These are phyloP conservation scores for Hyppa rectilinea DNA, from an alignment of 2,888 invertebrate genomes.

Conservation along the genomic window DNA sequence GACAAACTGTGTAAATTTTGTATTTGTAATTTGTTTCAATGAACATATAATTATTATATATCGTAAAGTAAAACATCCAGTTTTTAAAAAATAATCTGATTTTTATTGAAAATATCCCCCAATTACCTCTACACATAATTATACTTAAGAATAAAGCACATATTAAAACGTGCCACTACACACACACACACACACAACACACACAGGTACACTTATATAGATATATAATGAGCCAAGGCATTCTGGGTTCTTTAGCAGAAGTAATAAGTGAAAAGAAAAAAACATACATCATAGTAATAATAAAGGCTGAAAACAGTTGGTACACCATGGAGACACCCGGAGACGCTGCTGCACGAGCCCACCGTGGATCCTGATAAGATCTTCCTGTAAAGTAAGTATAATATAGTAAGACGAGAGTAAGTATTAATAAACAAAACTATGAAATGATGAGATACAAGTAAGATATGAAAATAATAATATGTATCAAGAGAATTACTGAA, in stretches of 20 bases:
- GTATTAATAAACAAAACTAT: background rate
- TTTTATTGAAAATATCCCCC: constrained; percentile 75
- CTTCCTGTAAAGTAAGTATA: constrained; percentile 26
- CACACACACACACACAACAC: background rate
- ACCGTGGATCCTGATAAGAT: background rate
- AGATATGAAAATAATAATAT: background rate
- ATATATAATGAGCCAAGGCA: background rate
- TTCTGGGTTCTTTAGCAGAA: background rate
- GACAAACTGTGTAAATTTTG: constrained; percentile 93
- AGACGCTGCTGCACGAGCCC: background rate
- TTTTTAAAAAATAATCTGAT: constrained; percentile 91
- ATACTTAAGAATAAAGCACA: background rate
- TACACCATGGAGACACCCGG: too few species aligned
- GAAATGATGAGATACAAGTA: background rate
- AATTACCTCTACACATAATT: constrained; percentile 29
- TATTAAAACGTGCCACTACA: background rate
- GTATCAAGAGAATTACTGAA: too few species aligned
- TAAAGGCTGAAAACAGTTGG: background rate
- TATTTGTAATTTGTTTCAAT: constrained; percentile 94
- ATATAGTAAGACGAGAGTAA: constrained; percentile 6
- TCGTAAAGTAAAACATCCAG: constrained; percentile 93
- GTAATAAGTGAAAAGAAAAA: background rate
- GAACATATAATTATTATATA: constrained; percentile 93
- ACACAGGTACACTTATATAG: background rate
- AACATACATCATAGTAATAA: too few species aligned